Conservation (phyloP, 2,888 invertebrate genomes). For the Xanthostigma xanthostigma region DNA sequence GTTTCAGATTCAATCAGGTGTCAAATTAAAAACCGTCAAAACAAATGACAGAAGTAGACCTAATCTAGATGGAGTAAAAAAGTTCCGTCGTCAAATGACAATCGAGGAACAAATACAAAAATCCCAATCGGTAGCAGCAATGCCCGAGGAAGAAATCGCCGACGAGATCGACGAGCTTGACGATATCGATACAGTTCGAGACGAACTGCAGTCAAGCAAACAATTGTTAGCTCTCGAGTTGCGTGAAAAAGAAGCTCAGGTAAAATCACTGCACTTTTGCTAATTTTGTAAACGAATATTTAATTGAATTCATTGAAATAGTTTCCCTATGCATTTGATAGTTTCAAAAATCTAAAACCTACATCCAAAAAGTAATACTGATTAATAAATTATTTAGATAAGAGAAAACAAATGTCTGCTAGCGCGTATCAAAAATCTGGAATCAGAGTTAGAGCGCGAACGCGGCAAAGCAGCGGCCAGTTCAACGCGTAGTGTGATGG, state of each 20-base stretch:
- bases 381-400: conserved; percentile 13
- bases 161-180: conserved; percentile 71
- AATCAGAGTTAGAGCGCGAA: conserved; percentile 66
- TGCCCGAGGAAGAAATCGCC: conserved; percentile 28
- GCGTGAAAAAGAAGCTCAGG: conserved; percentile 65
- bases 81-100: conserved; percentile 78
- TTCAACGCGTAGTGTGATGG: conserved; percentile 5
- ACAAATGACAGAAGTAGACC: conserved; percentile 81
- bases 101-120: conserved; percentile 81
- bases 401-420: conserved; percentile 72
- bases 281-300: conserved; percentile 26
- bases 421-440: conserved; percentile 63
- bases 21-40: conserved; percentile 57
- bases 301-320: not conserved
- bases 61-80: conserved; percentile 64
- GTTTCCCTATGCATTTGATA: too few species aligned
- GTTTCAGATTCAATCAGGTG: conserved; percentile 55
- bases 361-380: too few species aligned
- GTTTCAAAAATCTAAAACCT: too few species aligned
- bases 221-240: conserved; percentile 78
- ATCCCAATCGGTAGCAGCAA: conserved; percentile 52
- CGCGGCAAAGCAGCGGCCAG: conserved; percentile 26
- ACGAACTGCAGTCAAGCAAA: conserved; percentile 83
- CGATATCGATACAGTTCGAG: conserved; percentile 79
- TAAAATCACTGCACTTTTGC: not conserved